phyloP scores from a whole-genome alignment of 2,113 vertebrate species.

The Notothenia coriiceps region DNA sequence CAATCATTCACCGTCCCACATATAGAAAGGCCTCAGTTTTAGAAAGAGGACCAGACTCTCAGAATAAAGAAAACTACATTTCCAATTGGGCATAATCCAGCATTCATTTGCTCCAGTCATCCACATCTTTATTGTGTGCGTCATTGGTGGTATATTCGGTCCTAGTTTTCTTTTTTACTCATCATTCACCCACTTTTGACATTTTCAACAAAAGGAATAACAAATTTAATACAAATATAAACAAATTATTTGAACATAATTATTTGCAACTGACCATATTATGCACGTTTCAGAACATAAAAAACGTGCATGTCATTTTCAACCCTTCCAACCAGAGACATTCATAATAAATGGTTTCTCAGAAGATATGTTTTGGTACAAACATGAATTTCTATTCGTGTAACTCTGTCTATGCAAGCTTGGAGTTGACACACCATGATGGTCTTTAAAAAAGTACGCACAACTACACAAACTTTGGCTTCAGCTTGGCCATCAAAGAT shows the following conservation, averaged over 20 bases:
- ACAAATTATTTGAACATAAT: background rate
- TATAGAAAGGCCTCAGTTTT: background rate
- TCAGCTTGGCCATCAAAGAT: conserved; percentile 38
- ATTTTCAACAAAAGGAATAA: too few species aligned
- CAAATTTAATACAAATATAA: too few species aligned
- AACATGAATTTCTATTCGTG: too few species aligned
- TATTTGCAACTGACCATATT: background rate
- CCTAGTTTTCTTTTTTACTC: background rate
- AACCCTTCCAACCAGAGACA: background rate
- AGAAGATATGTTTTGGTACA: background rate
- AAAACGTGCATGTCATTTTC: too few species aligned
- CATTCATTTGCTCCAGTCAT: background rate
- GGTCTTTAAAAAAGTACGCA: conserved; percentile 28
- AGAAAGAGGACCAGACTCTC: background rate
- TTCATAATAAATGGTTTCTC: background rate
- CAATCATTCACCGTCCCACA: background rate
- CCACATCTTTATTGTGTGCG: background rate
- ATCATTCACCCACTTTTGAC: background rate
- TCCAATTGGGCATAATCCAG: background rate
- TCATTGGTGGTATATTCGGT: background rate
- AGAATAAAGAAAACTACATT: background rate
- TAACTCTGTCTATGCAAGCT: conserved; percentile 5
- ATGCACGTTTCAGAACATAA: too few species aligned
- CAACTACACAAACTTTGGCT: conserved; percentile 30
- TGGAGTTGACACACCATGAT: conserved; percentile 12